Base-by-base conservation (phyloP, 2,888 invertebrate species). In the Thymelicus lineola region DNA sequence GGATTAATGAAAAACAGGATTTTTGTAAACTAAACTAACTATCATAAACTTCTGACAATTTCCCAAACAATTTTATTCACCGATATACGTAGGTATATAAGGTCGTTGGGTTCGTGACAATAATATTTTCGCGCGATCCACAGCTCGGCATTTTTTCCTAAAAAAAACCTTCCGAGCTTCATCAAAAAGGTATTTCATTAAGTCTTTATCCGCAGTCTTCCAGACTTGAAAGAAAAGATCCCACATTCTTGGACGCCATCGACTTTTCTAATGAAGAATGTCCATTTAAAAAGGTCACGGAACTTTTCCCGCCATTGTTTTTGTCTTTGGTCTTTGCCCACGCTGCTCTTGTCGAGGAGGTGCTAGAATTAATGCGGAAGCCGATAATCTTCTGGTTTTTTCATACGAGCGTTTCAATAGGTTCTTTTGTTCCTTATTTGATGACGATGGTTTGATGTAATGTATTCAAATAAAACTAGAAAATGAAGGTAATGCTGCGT, bases 121-220 rank as follows among this genome's bases (percentile, higher is more conserved):
- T 62, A 68, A 68, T 68, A 68, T 68, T 68, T 57, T 68, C 35
- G 38, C 66, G 60, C 61, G 36, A 15, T 14, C 57, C 62, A 57
- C 55, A 58, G 20, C 57, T 15, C 59, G 50, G 17, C 59, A 57
- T 72, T 76, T 76, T 73, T 74, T 64, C 66, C 72, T 60, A 68
- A 72, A 76, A 80, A 86, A 86, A 85, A 86, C 84, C 81, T 79
- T 78, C 76, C 75, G 75, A 77, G 80, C 85, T 91, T 91, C 90
- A 91, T 92, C 91, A 91, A 85, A 80, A 83, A 86, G 92, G 92
- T 93, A 93, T 93, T 93, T 93, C 91, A 93, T 93, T 92, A 93
- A 91, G 90, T 84, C 86, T 82, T 84, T 80, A 84, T 85, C 85
- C 82, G 81, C 79, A 79, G 80, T 81, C 76, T 78, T 74, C 35